A percentile compares a stretch with the other conserved stretches of the same genome.
Conservation (phyloP, 2,113 vertebrate species). For the Colaptes auratus region DNA sequence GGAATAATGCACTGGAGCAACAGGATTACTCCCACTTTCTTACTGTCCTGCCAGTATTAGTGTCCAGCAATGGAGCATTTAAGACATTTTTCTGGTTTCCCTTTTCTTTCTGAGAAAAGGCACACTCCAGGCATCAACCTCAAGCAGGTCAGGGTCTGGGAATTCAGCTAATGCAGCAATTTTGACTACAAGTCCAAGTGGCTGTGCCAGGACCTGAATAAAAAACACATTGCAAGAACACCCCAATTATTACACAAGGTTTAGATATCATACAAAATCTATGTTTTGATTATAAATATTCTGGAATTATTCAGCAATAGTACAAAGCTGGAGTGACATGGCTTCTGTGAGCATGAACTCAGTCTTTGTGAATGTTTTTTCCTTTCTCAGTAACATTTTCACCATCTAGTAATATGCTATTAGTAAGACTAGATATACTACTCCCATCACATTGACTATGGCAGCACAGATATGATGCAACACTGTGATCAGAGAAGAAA, state of each 20-base stretch:
- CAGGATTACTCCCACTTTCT: conserved; percentile 52
- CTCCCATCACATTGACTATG: background rate
- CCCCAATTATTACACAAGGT: conserved; percentile 11
- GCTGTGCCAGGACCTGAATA: conserved; percentile 57
- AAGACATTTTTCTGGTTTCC: conserved; percentile 8
- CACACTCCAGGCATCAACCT: conserved; percentile 20
- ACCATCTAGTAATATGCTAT: background rate
- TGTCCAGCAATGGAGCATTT: conserved; percentile 19
- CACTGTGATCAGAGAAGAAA: background rate
- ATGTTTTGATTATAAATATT: background rate
- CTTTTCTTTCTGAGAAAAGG: conserved; percentile 22
- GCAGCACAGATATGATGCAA: background rate
- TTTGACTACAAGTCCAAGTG: conserved; percentile 38
- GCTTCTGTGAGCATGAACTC: background rate
- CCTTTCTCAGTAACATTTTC: background rate
- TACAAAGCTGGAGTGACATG: background rate
- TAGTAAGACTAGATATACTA: background rate
- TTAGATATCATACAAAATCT: background rate
- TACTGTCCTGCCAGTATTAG: conserved; percentile 39
- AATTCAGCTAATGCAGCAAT: conserved; percentile 54
- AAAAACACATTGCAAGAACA: conserved; percentile 68
- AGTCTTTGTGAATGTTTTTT: background rate
- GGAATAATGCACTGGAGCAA: conserved; percentile 57
- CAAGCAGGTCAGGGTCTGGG: conserved; percentile 64
- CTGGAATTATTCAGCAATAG: background rate